phyloP scores from a whole-genome alignment of 2,888 invertebrate species.

The Drosophila sordidula region DNA sequence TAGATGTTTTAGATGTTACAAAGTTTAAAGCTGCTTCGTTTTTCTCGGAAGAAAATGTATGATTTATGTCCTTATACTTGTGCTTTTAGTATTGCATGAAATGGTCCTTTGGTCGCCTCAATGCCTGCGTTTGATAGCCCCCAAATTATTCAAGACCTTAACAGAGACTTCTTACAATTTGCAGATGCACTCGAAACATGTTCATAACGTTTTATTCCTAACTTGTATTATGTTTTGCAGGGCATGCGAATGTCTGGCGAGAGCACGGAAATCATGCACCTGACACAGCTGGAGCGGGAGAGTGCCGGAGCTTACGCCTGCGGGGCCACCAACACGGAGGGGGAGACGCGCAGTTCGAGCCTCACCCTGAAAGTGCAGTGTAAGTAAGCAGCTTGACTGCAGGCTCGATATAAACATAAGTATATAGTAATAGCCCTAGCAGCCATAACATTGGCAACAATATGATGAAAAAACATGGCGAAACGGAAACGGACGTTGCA shows the following conservation, averaged over 20 bases:
- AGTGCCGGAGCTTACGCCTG: conserved; percentile 93
- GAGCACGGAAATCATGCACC: conserved; percentile 87
- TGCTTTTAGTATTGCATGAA: too few relatives aligned
- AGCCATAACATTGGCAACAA: conserved; percentile 28
- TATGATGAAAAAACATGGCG: conserved; percentile 60
- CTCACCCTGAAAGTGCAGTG: conserved; percentile 91
- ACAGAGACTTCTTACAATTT: conserved; percentile 18
- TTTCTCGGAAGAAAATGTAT: too few relatives aligned
- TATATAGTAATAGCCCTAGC: conserved; percentile 4
- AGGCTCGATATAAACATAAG: conserved; percentile 27
- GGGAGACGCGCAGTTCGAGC: conserved; percentile 91
- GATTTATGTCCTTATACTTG: too few relatives aligned
- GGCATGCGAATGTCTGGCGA: conserved; percentile 86
- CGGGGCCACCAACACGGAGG: conserved; percentile 92
- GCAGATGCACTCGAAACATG: conserved; percentile 17
- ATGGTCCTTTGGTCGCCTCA: too few relatives aligned
- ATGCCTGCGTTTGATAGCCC: not conserved
- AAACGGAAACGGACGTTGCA: conserved; percentile 68
- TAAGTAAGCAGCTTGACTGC: conserved; percentile 86
- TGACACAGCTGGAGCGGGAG: conserved; percentile 89
- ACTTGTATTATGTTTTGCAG: conserved; percentile 62
- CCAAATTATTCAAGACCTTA: conserved; percentile 15
- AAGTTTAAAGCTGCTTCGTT: too few relatives aligned
- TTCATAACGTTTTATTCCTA: conserved; percentile 4
- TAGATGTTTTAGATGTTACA: too few relatives aligned